Conservation (phyloP, 1,140 invertebrate genomes). For the Nebria ingens region DNA sequence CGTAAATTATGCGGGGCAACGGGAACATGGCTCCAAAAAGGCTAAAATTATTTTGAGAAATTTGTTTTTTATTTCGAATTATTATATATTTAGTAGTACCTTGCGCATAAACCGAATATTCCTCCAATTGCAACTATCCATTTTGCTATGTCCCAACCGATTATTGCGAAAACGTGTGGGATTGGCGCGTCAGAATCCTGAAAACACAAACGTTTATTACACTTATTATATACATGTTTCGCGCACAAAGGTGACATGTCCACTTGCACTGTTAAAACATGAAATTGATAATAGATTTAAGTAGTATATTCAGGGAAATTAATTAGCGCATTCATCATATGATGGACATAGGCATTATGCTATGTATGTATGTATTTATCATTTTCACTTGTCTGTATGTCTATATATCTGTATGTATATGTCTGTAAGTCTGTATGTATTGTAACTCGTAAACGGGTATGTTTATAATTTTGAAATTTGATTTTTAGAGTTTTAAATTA, state of each 20-base stretch:
- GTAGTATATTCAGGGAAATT: slow-evolving; percentile 11
- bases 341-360: too few relatives aligned
- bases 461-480: too few relatives aligned
- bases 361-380: too few relatives aligned
- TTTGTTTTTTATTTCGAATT: slow-evolving; percentile 7
- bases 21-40: slow-evolving; percentile 80
- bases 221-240: not conserved
- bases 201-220: slow-evolving; percentile 13
- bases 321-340: not conserved
- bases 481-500: too few relatives aligned
- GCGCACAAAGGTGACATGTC: not conserved
- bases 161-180: slow-evolving; percentile 55
- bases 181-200: slow-evolving; percentile 57
- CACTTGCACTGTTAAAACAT: not conserved
- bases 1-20: slow-evolving; percentile 72
- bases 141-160: slow-evolving; percentile 59
- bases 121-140: slow-evolving; percentile 72
- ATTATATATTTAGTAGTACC: slow-evolving; percentile 34
- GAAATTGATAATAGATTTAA: not conserved
- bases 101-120: slow-evolving; percentile 58
- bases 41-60: slow-evolving; percentile 39
- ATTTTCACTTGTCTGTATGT: too few relatives aligned
- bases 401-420: too few relatives aligned
- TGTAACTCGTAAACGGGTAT: too few relatives aligned
- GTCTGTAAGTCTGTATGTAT: too few relatives aligned